Conservation (phyloP, 37 sponge, comb jelly and placozoan species). For the Cladorhizidae sp. region DNA sequence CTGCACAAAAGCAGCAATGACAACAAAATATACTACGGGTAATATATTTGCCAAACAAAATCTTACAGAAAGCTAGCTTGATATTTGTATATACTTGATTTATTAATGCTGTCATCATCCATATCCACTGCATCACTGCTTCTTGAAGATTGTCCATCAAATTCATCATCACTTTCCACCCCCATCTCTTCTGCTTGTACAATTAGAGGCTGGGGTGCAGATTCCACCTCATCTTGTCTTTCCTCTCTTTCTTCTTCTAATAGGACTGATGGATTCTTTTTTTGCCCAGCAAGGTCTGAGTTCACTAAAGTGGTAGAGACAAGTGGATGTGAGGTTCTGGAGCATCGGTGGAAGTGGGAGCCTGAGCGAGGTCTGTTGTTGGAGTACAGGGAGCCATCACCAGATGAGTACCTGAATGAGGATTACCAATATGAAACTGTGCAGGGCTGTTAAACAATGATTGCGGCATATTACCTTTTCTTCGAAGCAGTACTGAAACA, state of each 20-base stretch:
- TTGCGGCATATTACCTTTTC: not conserved
- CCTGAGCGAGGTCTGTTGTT: slow-evolving; percentile 19
- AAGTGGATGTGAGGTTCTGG: not conserved
- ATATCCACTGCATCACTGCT: not conserved
- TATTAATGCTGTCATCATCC: slow-evolving; percentile 19
- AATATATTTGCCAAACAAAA: too few relatives aligned
- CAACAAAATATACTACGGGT: not conserved
- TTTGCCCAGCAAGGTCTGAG: slow-evolving; percentile 3
- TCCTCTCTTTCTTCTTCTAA: not conserved
- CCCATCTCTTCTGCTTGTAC: not conserved
- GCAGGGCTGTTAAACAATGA: not conserved
- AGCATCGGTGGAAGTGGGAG: not conserved
- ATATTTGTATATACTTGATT: too few relatives aligned
- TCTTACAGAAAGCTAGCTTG: too few relatives aligned
- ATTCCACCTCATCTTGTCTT: not conserved
- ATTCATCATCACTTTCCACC: not conserved
- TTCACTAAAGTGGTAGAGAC: not conserved
- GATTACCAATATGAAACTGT: not conserved
- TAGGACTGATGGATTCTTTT: slow-evolving; percentile 5
- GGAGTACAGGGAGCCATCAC: not conserved
- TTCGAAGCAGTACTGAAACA: not conserved
- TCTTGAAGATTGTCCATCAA: not conserved
- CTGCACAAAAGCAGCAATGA: not conserved
- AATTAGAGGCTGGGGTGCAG: too few relatives aligned
- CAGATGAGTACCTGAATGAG: not conserved